These are phyloP conservation scores for Lytechinus pictus DNA, from an alignment of 35 echinoderm and acorn worm species.

Conservation along the genomic window DNA sequence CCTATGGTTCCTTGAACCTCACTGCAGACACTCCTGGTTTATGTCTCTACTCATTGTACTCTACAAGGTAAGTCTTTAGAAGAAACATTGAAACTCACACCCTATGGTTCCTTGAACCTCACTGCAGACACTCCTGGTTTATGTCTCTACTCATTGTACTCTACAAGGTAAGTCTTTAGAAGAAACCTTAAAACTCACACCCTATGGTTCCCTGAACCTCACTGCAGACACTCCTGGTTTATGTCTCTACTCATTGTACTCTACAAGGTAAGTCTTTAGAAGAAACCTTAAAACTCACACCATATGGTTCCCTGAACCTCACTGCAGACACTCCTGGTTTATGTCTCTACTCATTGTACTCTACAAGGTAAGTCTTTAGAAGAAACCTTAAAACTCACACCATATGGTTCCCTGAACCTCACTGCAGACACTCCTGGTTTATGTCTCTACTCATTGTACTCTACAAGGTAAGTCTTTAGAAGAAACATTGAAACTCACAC, in stretches of 20 bases:
- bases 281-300: too few relatives aligned
- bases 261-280: slow-evolving; percentile 79
- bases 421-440: slow-evolving; percentile 95
- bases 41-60: slow-evolving; percentile 91
- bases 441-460: slow-evolving; percentile 91
- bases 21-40: slow-evolving; percentile 95
- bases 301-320: too few relatives aligned
- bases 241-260: slow-evolving; percentile 91
- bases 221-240: slow-evolving; percentile 95
- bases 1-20: slow-evolving; percentile 92
- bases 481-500: too few relatives aligned
- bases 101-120: too few relatives aligned
- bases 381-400: slow-evolving; percentile 37
- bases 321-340: too few relatives aligned
- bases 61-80: slow-evolving; percentile 79
- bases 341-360: too few relatives aligned
- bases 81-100: too few relatives aligned
- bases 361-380: too few relatives aligned
- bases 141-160: too few relatives aligned
- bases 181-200: slow-evolving; percentile 37
- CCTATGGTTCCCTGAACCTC: slow-evolving; percentile 91
- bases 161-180: too few relatives aligned
- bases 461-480: slow-evolving; percentile 79
- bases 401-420: slow-evolving; percentile 90
- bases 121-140: too few relatives aligned